Percentiles rank a stretch among this genome's conserved stretches.
These are phyloP conservation scores for Pagrus major DNA, from an alignment of 2,113 vertebrate genomes.

Conservation along the genomic window DNA sequence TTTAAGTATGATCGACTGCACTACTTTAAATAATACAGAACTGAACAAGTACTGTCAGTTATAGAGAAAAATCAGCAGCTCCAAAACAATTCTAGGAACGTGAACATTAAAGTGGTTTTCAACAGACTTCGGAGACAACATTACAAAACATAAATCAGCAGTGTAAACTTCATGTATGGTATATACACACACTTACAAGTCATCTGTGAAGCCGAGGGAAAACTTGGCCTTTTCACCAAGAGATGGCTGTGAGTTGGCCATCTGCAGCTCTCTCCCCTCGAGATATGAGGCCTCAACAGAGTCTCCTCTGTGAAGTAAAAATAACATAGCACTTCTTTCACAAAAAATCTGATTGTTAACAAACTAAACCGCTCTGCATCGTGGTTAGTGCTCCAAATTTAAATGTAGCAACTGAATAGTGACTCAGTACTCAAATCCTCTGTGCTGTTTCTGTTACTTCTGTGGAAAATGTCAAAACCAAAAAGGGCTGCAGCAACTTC, in stretches of 20 bases:
- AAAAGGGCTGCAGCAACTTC: neutral
- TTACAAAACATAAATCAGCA: neutral
- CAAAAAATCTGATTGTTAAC: neutral
- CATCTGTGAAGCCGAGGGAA: conserved; percentile 87
- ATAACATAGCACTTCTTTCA: neutral
- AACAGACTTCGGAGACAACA: neutral
- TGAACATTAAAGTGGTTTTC: neutral
- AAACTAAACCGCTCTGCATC: neutral
- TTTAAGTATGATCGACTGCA: neutral
- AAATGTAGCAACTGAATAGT: neutral
- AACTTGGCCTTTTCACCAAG: conserved; percentile 80
- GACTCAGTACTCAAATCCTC: neutral
- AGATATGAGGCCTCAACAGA: conserved; percentile 88
- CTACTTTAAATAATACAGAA: neutral
- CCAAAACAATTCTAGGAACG: neutral
- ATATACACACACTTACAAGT: conserved; percentile 85
- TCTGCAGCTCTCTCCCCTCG: conserved; percentile 77
- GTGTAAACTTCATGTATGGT: neutral
- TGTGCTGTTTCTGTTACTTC: neutral
- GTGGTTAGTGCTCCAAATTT: neutral
- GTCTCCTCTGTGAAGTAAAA: conserved; percentile 79
- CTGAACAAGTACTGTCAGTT: neutral
- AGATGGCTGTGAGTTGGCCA: conserved; percentile 60
- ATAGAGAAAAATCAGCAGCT: neutral
- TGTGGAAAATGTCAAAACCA: neutral